Evolutionary conservation across 2,113 vertebrate genomes (phyloP).

Genomic region (Hipposideros armiger): DNA sequence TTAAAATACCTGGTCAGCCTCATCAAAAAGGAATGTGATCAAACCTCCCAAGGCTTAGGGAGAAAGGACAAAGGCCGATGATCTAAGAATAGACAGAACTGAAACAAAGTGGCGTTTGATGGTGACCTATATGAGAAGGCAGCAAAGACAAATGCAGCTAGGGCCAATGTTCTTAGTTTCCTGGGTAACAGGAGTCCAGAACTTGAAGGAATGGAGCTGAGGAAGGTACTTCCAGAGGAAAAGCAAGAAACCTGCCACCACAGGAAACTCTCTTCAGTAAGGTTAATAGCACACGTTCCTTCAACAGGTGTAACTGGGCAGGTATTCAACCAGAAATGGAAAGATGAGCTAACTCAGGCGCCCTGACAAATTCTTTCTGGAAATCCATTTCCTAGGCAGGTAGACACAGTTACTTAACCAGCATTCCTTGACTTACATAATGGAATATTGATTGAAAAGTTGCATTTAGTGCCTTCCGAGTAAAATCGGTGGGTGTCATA

Average conservation of each 20-base stretch:
- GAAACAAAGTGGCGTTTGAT: conserved; percentile 61
- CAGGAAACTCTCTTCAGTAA: conserved; percentile 14
- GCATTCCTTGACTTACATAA: conserved; percentile 65
- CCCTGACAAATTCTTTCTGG: conserved; percentile 62
- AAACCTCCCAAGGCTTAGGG: background rate
- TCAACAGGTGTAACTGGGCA: conserved; percentile 44
- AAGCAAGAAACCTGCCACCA: conserved; percentile 40
- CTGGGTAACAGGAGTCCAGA: conserved; percentile 78
- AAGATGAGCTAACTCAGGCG: conserved; percentile 60
- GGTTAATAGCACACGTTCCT: conserved; percentile 14
- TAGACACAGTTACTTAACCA: conserved; percentile 78
- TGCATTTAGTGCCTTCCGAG: conserved; percentile 60
- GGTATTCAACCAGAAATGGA: conserved; percentile 58
- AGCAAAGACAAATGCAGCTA: conserved; percentile 60
- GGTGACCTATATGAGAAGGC: conserved; percentile 37
- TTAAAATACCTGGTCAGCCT: conserved; percentile 49
- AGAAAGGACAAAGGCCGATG: background rate
- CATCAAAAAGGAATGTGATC: background rate
- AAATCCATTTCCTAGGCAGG: conserved; percentile 69
- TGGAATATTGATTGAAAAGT: conserved; percentile 72
- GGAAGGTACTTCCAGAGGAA: conserved; percentile 40
- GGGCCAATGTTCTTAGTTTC: conserved; percentile 72
- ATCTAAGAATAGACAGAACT: background rate
- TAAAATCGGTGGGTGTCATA: conserved; percentile 28
- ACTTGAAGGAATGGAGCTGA: conserved; percentile 48